These are phyloP conservation scores for Aphrocallistes beatrix DNA, from an alignment of 37 sponge, comb jelly and placozoan genomes.

Conservation along the genomic window DNA sequence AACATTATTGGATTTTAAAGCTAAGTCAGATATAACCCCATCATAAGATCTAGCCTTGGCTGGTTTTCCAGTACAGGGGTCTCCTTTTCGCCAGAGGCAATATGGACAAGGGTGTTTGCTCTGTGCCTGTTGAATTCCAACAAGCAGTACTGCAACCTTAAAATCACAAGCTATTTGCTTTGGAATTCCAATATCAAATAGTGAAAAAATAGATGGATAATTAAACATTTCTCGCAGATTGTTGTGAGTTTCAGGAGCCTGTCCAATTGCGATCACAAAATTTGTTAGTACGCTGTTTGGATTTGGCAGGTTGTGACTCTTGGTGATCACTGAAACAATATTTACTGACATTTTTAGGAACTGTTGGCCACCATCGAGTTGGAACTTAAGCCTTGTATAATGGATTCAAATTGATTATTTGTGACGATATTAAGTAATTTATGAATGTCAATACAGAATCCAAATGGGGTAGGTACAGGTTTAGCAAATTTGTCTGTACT, in stretches of 20 bases:
- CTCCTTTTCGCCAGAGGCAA: conserved; percentile 7
- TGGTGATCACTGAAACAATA: background rate
- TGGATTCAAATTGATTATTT: background rate
- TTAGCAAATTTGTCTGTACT: background rate
- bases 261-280: conserved; percentile 17
- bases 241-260: background rate
- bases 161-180: conserved; percentile 10
- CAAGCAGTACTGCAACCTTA: conserved; percentile 2
- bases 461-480: background rate
- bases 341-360: background rate
- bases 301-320: background rate
- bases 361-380: background rate
- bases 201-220: background rate
- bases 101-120: conserved; percentile 8
- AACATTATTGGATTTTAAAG: background rate
- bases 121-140: conserved; percentile 7
- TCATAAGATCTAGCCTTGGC: background rate
- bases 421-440: background rate
- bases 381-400: background rate
- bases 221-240: background rate
- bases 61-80: background rate
- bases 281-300: conserved; percentile 16
- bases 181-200: conserved; percentile 7
- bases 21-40: background rate
- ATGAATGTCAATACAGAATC: background rate